These are phyloP conservation scores for Poeciliopsis gracilis DNA, from an alignment of 2,797 vertebrate species.

Conservation along the genomic window DNA sequence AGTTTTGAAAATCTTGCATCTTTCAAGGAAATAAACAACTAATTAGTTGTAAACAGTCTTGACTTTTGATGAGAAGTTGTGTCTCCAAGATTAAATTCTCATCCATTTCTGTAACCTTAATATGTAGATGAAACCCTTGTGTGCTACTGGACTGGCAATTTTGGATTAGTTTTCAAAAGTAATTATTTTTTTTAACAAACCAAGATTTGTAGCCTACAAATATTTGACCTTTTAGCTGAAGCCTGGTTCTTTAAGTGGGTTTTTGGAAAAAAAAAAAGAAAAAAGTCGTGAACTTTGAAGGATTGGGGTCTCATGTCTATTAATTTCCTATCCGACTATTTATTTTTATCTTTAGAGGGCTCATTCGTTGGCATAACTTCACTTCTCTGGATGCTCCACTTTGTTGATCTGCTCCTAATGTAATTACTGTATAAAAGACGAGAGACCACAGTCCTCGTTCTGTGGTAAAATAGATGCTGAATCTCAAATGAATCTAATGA, in stretches of 20 bases:
- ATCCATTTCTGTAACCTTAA: neutral
- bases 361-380: slow-evolving; percentile 11
- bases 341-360: neutral
- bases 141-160: neutral
- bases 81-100: neutral
- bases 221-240: neutral
- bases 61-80: neutral
- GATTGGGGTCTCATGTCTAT: neutral
- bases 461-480: slow-evolving; percentile 24
- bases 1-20: neutral
- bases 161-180: neutral
- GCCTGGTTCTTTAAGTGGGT: neutral
- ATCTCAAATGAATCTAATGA: slow-evolving; percentile 34
- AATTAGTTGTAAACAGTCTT: neutral
- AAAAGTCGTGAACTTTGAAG: neutral
- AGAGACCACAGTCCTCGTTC: slow-evolving; percentile 17
- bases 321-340: neutral
- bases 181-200: neutral
- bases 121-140: neutral
- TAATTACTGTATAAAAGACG: slow-evolving; percentile 17
- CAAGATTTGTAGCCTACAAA: neutral
- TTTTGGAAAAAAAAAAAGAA: neutral
- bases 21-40: neutral
- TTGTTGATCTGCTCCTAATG: slow-evolving; percentile 18
- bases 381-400: slow-evolving; percentile 6